Evolutionary conservation across 2,113 vertebrate genomes (phyloP).

Genomic region (Alexandromys fortis): DNA sequence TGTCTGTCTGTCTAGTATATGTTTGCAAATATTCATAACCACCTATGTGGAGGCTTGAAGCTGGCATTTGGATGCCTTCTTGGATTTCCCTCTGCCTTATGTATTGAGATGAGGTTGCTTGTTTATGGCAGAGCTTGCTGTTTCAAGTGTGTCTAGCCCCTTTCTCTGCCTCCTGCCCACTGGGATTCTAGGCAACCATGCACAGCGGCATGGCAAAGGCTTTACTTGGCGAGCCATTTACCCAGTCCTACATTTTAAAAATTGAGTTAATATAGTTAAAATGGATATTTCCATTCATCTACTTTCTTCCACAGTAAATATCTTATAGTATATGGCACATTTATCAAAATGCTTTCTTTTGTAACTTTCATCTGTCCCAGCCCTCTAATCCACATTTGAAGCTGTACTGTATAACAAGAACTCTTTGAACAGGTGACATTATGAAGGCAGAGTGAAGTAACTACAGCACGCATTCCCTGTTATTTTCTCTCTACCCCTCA

Average conservation of each 20-base stretch:
- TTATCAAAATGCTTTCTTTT: neutral
- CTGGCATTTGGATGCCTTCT: neutral
- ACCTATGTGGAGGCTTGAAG: neutral
- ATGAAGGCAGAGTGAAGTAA: neutral
- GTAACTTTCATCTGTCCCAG: neutral
- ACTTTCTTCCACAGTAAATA: neutral
- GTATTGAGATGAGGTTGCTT: neutral
- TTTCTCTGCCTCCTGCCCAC: neutral
- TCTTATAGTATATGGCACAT: neutral
- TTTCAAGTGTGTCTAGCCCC: neutral
- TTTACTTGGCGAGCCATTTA: neutral
- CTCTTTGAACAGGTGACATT: neutral
- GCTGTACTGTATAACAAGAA: neutral
- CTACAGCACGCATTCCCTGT: neutral
- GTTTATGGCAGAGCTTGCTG: neutral
- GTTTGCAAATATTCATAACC: neutral
- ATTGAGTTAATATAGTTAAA: neutral
- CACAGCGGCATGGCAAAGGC: neutral
- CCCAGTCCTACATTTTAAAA: neutral
- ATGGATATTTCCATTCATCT: neutral
- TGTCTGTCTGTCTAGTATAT: neutral
- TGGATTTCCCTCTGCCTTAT: neutral
- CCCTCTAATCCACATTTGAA: neutral
- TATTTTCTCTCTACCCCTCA: neutral
- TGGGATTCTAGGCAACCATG: neutral